Conservation (phyloP, 2,797 vertebrate genomes). For the Gymnothorax reevesii region DNA sequence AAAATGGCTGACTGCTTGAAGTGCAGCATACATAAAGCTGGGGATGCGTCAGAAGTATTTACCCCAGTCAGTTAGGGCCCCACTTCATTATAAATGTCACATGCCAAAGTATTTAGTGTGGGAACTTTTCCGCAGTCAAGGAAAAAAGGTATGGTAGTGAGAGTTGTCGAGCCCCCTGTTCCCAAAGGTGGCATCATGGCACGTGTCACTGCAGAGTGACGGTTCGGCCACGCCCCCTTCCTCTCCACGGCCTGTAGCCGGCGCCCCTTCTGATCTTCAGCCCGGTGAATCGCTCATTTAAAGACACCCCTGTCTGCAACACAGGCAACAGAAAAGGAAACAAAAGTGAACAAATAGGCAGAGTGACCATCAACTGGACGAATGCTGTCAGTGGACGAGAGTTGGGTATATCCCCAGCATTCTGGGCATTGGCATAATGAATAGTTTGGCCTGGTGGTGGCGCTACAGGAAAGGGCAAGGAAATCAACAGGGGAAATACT, state of each 20-base stretch:
- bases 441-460: too few relatives aligned
- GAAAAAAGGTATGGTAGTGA: background rate
- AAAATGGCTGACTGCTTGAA: background rate
- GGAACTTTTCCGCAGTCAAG: background rate
- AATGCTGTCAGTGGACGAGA: too few relatives aligned
- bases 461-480: too few relatives aligned
- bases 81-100: background rate
- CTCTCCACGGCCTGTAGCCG: slow-evolving; percentile 35
- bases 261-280: slow-evolving; percentile 58
- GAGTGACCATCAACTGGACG: too few relatives aligned
- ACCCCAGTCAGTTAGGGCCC: background rate
- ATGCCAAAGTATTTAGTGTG: background rate
- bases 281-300: slow-evolving; percentile 77
- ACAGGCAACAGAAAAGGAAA: background rate
- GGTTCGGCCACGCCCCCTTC: slow-evolving; percentile 51
- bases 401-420: too few relatives aligned
- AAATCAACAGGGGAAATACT: too few relatives aligned
- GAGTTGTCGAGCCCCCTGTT: background rate
- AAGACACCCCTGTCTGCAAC: slow-evolving; percentile 73
- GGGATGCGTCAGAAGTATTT: background rate
- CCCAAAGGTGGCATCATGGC: background rate
- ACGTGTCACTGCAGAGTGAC: slow-evolving; percentile 60
- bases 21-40: background rate
- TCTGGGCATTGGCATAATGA: too few relatives aligned
- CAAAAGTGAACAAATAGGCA: background rate